Base-by-base conservation (phyloP, 2,888 invertebrate genomes). In the Trachelus stipa region DNA sequence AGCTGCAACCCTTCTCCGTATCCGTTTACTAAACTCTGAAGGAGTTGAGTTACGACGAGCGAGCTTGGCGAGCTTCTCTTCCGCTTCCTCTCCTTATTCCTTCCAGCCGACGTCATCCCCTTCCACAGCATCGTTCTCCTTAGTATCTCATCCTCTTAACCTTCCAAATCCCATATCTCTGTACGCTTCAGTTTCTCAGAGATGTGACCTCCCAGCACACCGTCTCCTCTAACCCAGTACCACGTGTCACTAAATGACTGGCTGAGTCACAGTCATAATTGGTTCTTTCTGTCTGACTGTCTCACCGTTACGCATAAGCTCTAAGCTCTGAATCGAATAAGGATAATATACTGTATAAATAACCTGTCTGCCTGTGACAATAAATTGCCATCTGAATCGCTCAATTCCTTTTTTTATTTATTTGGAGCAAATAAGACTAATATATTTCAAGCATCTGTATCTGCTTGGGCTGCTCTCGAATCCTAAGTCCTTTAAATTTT, bases 181-280 rank as follows among this genome's bases (percentile, higher is more conserved):
- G 34, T 75, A 77, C 77, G 76, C 73, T 79, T 81, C 74, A 77
- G 76, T 75, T 78, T 76, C 79, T 56, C 74, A 12, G 30, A n/a
- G 69, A 37, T 34, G 37, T 82, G 80, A 85, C 84, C 12, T 3
- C 37, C 37, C 12, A 4, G 1, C 15, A 37, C 37, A 12, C 37
- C 37, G 0, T 3, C 12, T 37, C 1, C 4, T 37, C 83, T 88
- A 87, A 88, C 89, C 90, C 6, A 23, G 31, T 71, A 88, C 85
- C 89, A 81, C 87, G 87, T 88, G 88, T 89, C 31, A 2, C 71
- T 71, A 12, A 30, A 34, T 31, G 88, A 89, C 86, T 79, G 85
- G 88, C 87, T 88, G 87, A 88, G 89, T 89, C 89, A 88, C 88
- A 88, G 89, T 88, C 87, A 87, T 85, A 87, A 88, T 88, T 89